Evolutionary conservation across 1,140 invertebrate species (phyloP).

Genomic region (Drosophila fuyamai): DNA sequence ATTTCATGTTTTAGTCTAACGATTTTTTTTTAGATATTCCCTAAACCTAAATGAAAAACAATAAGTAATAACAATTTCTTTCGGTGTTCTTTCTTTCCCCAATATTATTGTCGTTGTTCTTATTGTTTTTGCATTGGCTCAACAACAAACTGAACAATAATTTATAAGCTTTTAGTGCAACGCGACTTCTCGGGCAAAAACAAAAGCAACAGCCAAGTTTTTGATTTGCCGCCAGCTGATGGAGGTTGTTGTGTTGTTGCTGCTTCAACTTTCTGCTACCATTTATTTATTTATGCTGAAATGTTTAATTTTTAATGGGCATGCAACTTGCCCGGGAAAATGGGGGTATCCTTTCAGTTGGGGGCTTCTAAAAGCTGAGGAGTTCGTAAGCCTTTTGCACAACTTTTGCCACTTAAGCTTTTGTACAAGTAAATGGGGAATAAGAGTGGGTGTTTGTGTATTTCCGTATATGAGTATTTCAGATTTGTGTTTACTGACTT

Average conservation of each 20-base stretch:
- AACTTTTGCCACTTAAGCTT: conserved; percentile 81
- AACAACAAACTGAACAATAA: conserved; percentile 68
- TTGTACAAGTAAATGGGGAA: conserved; percentile 68
- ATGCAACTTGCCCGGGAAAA: conserved; percentile 60
- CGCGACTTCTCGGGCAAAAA: conserved; percentile 55
- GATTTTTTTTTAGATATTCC: too few species aligned
- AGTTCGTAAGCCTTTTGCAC: conserved; percentile 78
- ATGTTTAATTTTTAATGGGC: conserved; percentile 81
- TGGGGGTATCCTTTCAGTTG: conserved; percentile 9
- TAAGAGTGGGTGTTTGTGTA: conserved; percentile 8
- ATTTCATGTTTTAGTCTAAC: background rate
- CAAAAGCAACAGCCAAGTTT: conserved; percentile 49
- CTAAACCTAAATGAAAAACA: background rate
- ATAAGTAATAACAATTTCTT: background rate
- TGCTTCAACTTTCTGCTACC: conserved; percentile 62
- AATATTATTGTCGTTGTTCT: conserved; percentile 17
- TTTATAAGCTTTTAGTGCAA: conserved; percentile 82
- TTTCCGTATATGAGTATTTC: conserved; percentile 11
- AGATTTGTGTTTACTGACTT: conserved; percentile 48
- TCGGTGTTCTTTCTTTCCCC: background rate
- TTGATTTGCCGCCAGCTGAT: conserved; percentile 72
- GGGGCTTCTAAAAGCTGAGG: conserved; percentile 42
- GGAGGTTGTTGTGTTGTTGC: conserved; percentile 35
- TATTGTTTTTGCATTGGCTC: conserved; percentile 46
- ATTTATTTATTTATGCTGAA: conserved; percentile 79